Evolutionary conservation across 2,113 vertebrate genomes (phyloP).

Genomic region (Epinephelus moara): DNA sequence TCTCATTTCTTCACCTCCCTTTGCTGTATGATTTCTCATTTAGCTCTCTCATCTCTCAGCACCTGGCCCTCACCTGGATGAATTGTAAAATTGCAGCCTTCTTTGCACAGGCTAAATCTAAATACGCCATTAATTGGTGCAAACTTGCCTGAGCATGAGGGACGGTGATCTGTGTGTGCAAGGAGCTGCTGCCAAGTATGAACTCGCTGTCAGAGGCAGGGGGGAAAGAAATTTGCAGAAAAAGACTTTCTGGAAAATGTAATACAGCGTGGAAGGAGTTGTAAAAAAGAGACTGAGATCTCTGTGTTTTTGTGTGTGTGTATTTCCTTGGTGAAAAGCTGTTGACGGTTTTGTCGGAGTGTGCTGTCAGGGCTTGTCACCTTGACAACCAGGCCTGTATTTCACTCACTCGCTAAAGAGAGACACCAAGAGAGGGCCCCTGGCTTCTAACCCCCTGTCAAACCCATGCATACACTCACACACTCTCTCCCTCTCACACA

Average conservation of each 20-base stretch:
- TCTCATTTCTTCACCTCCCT: conserved; percentile 9
- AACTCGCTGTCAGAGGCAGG: conserved; percentile 40
- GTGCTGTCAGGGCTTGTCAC: conserved; percentile 69
- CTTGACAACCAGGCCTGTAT: conserved; percentile 74
- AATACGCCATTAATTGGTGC: conserved; percentile 34
- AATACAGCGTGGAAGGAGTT: not conserved
- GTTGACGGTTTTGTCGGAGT: conserved; percentile 56
- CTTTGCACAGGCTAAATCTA: conserved; percentile 33
- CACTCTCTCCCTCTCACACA: conserved; percentile 37
- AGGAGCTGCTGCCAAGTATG: conserved; percentile 36
- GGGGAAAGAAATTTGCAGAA: not conserved
- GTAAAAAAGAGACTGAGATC: conserved; percentile 9
- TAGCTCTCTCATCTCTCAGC: conserved; percentile 49
- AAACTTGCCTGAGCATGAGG: conserved; percentile 65
- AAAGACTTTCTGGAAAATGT: conserved; percentile 16
- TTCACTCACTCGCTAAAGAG: conserved; percentile 68
- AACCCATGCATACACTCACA: conserved; percentile 27
- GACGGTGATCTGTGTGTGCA: conserved; percentile 28
- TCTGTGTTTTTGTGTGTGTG: conserved; percentile 32
- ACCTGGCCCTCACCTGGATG: conserved; percentile 49
- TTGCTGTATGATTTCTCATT: conserved; percentile 34
- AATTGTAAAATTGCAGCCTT: conserved; percentile 35
- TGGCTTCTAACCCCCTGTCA: conserved; percentile 71
- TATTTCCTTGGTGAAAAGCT: conserved; percentile 55
- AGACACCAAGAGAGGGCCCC: conserved; percentile 62